A percentile compares a stretch with the other conserved stretches of the same genome.
phyloP scores from a whole-genome alignment of 2,113 vertebrate genomes.

The Azemiops feae region DNA sequence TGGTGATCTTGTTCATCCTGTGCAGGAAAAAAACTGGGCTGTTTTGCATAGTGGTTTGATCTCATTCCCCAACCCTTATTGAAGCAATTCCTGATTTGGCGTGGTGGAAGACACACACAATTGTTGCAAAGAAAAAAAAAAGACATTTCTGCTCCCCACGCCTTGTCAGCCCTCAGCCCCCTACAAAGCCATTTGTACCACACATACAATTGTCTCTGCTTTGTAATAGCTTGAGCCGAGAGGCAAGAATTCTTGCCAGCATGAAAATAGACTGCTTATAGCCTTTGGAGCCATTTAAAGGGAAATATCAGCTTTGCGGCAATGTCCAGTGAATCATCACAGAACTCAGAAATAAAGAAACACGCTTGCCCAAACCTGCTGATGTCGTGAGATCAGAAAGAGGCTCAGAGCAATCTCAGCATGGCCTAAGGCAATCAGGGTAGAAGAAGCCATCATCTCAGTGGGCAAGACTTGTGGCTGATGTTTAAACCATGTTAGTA shows the following conservation, averaged over 20 bases:
- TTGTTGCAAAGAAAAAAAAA: not conserved
- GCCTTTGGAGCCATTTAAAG: not conserved
- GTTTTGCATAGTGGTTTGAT: not conserved
- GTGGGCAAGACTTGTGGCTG: not conserved
- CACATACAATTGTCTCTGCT: not conserved
- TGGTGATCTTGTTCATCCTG: not conserved
- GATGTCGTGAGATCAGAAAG: not conserved
- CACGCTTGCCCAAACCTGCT: not conserved
- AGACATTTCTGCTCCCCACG: not conserved
- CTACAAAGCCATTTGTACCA: not conserved
- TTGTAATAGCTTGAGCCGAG: not conserved
- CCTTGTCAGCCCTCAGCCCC: not conserved
- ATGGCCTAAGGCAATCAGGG: not conserved
- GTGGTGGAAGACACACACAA: not conserved
- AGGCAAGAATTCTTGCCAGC: not conserved
- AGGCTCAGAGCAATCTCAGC: not conserved
- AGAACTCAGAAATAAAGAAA: not conserved
- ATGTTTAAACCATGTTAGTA: not conserved
- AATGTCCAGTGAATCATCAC: not conserved
- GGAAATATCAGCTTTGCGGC: not conserved
- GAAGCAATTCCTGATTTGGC: not conserved
- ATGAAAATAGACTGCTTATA: not conserved
- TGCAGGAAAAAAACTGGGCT: too few species aligned
- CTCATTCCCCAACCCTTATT: not conserved
- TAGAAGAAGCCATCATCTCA: not conserved